phyloP scores from a whole-genome alignment of 2,888 invertebrate species.

The Lampropteryx suffumata region DNA sequence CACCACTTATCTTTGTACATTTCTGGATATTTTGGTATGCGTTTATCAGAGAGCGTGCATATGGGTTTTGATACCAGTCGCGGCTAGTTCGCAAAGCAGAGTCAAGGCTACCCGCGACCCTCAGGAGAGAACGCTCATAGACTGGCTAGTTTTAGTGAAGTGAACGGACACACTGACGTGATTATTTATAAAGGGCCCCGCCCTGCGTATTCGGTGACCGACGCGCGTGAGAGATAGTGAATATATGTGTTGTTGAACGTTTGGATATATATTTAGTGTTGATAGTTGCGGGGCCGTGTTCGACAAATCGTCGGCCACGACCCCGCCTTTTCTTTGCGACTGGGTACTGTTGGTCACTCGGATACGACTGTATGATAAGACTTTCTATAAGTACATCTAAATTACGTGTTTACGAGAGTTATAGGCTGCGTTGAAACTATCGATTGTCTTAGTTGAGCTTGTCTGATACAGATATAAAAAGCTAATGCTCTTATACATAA shows the following conservation, averaged over 20 bases:
- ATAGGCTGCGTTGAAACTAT: constrained; percentile 15
- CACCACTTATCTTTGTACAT: no score
- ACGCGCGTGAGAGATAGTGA: constrained; percentile 74
- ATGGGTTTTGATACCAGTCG: no score
- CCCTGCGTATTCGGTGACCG: constrained; percentile 71
- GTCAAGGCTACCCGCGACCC: constrained; percentile 20
- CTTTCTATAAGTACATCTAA: constrained; percentile 73
- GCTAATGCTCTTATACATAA: no score
- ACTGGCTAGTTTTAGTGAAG: constrained; percentile 82
- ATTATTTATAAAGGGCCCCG: constrained; percentile 48
- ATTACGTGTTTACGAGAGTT: constrained; percentile 73
- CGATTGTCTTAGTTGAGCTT: neutral
- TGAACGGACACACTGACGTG: constrained; percentile 65
- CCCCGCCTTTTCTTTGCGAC: constrained; percentile 64
- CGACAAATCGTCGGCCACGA: constrained; percentile 42
- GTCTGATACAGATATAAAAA: neutral
- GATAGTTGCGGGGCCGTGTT: constrained; percentile 57
- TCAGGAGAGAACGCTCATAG: constrained; percentile 79
- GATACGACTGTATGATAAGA: constrained; percentile 70
- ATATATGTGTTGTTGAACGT: constrained; percentile 83
- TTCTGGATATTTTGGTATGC: no score
- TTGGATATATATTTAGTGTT: constrained; percentile 80
- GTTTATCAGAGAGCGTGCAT: no score
- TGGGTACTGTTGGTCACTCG: constrained; percentile 77
- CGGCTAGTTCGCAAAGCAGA: neutral